phyloP scores from a whole-genome alignment of 2,888 invertebrate genomes.

The Apocheima hispidaria region DNA sequence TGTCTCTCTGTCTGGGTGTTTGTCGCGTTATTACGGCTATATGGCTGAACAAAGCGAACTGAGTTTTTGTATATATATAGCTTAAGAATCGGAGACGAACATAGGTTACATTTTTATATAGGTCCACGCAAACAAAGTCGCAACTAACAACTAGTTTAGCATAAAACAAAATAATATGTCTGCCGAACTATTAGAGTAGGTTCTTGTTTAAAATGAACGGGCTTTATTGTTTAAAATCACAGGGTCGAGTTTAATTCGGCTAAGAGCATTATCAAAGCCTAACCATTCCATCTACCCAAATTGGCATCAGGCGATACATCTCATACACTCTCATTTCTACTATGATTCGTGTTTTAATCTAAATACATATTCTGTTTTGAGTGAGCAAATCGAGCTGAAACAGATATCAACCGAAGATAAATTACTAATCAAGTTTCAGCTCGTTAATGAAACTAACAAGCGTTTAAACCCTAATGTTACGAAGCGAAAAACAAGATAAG shows the following conservation, averaged over 20 bases:
- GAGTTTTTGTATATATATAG: too few species aligned
- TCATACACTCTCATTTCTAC: background rate
- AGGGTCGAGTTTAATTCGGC: slow-evolving; percentile 2
- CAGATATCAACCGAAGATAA: slow-evolving; percentile 25
- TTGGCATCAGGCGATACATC: slow-evolving; percentile 3
- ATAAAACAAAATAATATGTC: too few species aligned
- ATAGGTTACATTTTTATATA: too few species aligned
- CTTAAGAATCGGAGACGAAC: too few species aligned
- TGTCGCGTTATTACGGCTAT: too few species aligned
- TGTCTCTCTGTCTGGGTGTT: too few species aligned
- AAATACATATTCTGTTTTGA: background rate
- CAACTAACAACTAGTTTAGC: too few species aligned
- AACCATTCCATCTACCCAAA: slow-evolving; percentile 2
- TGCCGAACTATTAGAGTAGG: too few species aligned
- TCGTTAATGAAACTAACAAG: slow-evolving; percentile 42
- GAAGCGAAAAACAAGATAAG: slow-evolving; percentile 44
- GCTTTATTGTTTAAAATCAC: slow-evolving; percentile 10
- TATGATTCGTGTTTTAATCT: slow-evolving; percentile 5
- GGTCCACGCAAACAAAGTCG: too few species aligned
- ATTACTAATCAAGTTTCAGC: slow-evolving; percentile 42
- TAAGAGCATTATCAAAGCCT: background rate
- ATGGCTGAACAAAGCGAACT: too few species aligned
- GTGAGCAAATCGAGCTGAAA: slow-evolving; percentile 16
- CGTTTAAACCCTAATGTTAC: slow-evolving; percentile 40
- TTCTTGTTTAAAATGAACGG: slow-evolving; percentile 1